A percentile compares a stretch with the other conserved stretches of the same genome.
Conservation (phyloP, 2,888 invertebrate genomes). For the Automeris io region DNA sequence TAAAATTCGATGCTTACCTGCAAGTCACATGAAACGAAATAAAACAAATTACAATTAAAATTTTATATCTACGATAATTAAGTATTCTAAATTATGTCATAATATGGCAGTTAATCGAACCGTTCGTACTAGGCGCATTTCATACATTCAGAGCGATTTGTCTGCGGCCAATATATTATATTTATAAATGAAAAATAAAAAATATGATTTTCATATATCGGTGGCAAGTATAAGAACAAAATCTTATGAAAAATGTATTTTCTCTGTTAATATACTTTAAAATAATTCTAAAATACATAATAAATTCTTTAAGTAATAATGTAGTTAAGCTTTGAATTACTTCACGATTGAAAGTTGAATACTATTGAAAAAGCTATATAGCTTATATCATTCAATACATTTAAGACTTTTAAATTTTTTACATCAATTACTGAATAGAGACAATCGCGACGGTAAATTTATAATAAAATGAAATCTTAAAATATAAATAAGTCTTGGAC, state of each 20-base stretch:
- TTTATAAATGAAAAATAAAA: too few relatives aligned
- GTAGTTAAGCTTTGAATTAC: too few relatives aligned
- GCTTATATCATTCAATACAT: too few relatives aligned
- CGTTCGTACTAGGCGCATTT: slow-evolving; percentile 66
- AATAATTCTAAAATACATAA: neutral
- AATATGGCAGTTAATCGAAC: slow-evolving; percentile 77
- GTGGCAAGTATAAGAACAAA: too few relatives aligned
- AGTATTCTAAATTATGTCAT: slow-evolving; percentile 72
- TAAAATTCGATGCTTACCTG: slow-evolving; percentile 66
- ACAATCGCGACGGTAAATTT: slow-evolving; percentile 6
- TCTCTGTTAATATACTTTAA: neutral
- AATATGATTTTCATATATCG: slow-evolving; percentile 28
- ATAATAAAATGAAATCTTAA: slow-evolving; percentile 30
- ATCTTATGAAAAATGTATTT: slow-evolving; percentile 1
- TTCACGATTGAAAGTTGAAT: too few relatives aligned
- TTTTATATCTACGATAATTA: slow-evolving; percentile 62
- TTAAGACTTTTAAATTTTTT: too few relatives aligned
- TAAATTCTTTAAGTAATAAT: neutral
- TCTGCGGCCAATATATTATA: slow-evolving; percentile 42
- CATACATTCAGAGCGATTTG: slow-evolving; percentile 42
- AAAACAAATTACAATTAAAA: slow-evolving; percentile 59
- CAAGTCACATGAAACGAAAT: slow-evolving; percentile 58
- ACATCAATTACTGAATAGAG: too few relatives aligned
- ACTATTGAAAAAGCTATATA: too few relatives aligned
- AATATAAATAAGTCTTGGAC: slow-evolving; percentile 63